These are phyloP conservation scores for Melipona bicolor DNA, from an alignment of 2,888 invertebrate genomes.

Conservation along the genomic window DNA sequence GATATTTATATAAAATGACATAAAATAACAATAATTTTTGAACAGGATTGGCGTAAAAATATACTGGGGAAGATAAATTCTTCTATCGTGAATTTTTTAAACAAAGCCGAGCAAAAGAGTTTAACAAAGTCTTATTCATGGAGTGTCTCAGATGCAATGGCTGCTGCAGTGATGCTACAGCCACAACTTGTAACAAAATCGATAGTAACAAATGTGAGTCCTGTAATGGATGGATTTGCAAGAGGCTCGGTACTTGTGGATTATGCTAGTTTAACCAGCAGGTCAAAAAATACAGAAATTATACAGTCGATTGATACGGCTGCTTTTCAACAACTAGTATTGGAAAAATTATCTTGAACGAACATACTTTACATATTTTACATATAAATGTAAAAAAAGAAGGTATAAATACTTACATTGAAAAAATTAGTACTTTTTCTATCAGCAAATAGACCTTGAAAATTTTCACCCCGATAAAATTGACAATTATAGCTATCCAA, in stretches of 20 bases:
- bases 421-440: slow-evolving; percentile 95
- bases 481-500: slow-evolving; percentile 89
- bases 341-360: slow-evolving; percentile 41
- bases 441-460: slow-evolving; percentile 94
- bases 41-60: slow-evolving; percentile 86
- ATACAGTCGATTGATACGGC: slow-evolving; percentile 51
- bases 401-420: slow-evolving; percentile 87
- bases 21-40: background rate
- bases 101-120: slow-evolving; percentile 84
- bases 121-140: slow-evolving; percentile 64
- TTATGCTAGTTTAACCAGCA: slow-evolving; percentile 63
- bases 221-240: slow-evolving; percentile 70
- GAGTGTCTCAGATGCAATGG: slow-evolving; percentile 71
- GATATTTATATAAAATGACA: background rate
- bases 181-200: slow-evolving; percentile 64
- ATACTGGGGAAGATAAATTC: slow-evolving; percentile 83
- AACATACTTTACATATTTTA: background rate
- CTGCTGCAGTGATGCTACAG: slow-evolving; percentile 70
- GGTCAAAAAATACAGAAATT: slow-evolving; percentile 66
- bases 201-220: slow-evolving; percentile 60
- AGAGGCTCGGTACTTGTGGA: slow-evolving; percentile 73
- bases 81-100: slow-evolving; percentile 84
- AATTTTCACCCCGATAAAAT: slow-evolving; percentile 86
- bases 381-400: slow-evolving; percentile 6
- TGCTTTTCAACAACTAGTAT: slow-evolving; percentile 51